These are phyloP conservation scores for Scrobipalpa atriplicella DNA, from an alignment of 2,888 invertebrate species.

Conservation along the genomic window DNA sequence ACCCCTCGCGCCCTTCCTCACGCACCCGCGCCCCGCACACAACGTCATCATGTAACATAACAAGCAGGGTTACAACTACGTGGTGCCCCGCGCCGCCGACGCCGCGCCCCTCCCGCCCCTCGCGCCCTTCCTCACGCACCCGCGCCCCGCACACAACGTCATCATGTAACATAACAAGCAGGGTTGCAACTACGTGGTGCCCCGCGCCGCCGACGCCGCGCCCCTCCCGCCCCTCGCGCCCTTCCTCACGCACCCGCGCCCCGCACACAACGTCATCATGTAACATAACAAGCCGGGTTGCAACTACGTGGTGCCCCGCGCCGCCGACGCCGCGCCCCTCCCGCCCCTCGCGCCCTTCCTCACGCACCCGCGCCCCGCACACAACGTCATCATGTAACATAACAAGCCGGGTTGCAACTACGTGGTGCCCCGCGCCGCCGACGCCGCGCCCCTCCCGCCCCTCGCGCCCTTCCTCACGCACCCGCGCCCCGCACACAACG, in stretches of 20 bases:
- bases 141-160: too few relatives aligned
- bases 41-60: neutral
- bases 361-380: neutral
- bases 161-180: neutral
- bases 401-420: neutral
- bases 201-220: slow-evolving; percentile 43
- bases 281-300: neutral
- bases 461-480: slow-evolving; percentile 25
- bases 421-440: slow-evolving; percentile 18
- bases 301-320: slow-evolving; percentile 63
- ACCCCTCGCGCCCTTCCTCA: slow-evolving; percentile 30
- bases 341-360: slow-evolving; percentile 30
- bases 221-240: slow-evolving; percentile 29
- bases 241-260: slow-evolving; percentile 20
- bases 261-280: neutral
- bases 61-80: slow-evolving; percentile 49
- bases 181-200: slow-evolving; percentile 59
- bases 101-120: slow-evolving; percentile 29
- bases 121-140: slow-evolving; percentile 26
- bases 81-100: slow-evolving; percentile 52
- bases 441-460: slow-evolving; percentile 1
- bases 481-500: neutral
- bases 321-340: slow-evolving; percentile 34
- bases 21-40: neutral
- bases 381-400: neutral